A percentile compares a stretch with the other conserved stretches of the same genome.
Conservation (phyloP, 2,888 invertebrate genomes). For the Andrena praecox region DNA sequence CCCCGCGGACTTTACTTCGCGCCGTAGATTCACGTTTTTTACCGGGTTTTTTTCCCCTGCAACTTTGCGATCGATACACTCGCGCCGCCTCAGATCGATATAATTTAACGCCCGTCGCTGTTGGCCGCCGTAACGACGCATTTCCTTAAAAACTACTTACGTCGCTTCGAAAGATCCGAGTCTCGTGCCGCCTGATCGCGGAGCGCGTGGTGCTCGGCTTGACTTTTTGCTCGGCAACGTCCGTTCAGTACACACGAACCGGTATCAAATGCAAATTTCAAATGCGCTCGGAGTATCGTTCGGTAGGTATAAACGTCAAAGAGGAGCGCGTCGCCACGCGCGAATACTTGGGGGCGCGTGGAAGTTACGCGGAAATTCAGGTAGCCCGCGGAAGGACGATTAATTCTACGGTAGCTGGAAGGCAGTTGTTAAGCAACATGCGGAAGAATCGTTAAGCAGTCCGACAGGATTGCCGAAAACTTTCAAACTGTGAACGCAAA, state of each 20-base stretch:
- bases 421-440: constrained; percentile 1
- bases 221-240: constrained; percentile 4
- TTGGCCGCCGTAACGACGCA: constrained; percentile 2
- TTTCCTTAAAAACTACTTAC: too few relatives aligned
- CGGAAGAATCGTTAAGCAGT: constrained; percentile 5
- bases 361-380: not conserved
- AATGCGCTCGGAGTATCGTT: not conserved
- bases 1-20: too few relatives aligned
- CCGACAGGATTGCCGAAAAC: constrained; percentile 18
- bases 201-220: not conserved
- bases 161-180: not conserved
- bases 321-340: not conserved
- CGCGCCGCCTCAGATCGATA: too few relatives aligned
- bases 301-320: not conserved
- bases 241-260: not conserved
- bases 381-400: not conserved
- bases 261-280: constrained; percentile 16
- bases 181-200: not conserved
- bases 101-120: too few relatives aligned
- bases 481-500: constrained; percentile 26
- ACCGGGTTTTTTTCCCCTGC: too few relatives aligned
- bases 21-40: too few relatives aligned
- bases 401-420: not conserved
- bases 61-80: too few relatives aligned
- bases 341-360: too few relatives aligned